Evolutionary conservation across 2,797 vertebrate genomes (phyloP), one percentile per base, ranked within the genome.

Genomic region (Hemibagrus guttatus): DNA sequence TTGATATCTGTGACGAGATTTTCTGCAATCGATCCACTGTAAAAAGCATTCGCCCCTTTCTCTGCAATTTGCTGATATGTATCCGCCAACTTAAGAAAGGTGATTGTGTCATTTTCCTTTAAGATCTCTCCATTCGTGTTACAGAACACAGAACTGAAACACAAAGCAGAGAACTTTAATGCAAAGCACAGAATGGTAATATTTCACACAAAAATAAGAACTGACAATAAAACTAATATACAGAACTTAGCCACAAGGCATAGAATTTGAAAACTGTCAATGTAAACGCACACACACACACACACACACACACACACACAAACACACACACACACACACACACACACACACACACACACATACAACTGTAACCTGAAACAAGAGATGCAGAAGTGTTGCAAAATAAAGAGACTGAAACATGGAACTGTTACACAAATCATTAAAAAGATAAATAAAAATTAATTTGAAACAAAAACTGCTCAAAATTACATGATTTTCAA

Each of bases 1-100:
- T 35, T 93, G 93, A 99, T 96, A 88, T 99, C 98, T 3, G 80
- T 90, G 59, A 98, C 94, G 26, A 99, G 97, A 89, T 97, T 95
- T 26, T 95, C 89, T 0, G 97, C 97, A n/a, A 96, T 86, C 16
- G 85, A 46, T 83, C 96, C 95, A 0, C 14, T 71, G 83, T 96
- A 96, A 87, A 96, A 96, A 8, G 76, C 92, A 11, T 93, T 68
- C 0, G 95, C 54, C 8, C 96, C 96, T 3, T 93, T 83, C 0
- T 93, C 93, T 0, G 96, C 95, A 85, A 96, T 94, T 75, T 56
- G 93, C 83, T 91, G 88, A 31, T 95, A 96, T 1, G 94, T 96
- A 83, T 93, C 84, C 28, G 93, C 95, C 58, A 97, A 94, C 84
- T 91, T 93, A 19, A 81, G 75, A 69, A 91, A 95, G 69, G 0